Conservation (phyloP, 2,113 vertebrate species). For the Geococcyx californianus region DNA sequence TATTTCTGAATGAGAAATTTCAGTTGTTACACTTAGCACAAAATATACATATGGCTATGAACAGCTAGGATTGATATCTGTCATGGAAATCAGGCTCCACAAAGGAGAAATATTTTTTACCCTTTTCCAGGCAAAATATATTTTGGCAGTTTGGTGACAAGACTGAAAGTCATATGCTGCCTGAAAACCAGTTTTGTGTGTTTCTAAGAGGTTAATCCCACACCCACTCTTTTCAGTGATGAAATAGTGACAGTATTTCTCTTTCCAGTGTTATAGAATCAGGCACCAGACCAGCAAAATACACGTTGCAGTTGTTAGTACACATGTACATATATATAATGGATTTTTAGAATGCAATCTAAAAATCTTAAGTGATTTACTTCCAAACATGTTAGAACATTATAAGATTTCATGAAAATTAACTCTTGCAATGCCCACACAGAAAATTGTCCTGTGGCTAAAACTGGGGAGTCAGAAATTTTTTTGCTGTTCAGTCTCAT, state of each 20-base stretch:
- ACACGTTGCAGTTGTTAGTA: neutral
- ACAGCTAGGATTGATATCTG: neutral
- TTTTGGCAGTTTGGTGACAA: neutral
- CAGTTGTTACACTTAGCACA: neutral
- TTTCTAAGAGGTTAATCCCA: neutral
- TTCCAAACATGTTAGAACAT: neutral
- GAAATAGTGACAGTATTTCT: neutral
- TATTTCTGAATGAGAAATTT: neutral
- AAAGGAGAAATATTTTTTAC: neutral
- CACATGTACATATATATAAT: neutral
- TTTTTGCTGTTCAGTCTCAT: neutral
- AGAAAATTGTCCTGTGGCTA: neutral
- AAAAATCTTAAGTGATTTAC: neutral
- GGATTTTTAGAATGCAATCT: neutral
- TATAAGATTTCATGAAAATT: neutral
- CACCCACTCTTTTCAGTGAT: neutral
- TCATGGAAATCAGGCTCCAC: neutral
- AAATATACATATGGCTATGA: neutral
- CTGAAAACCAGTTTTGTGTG: rapidly evolving
- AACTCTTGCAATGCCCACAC: neutral
- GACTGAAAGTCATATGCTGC: neutral
- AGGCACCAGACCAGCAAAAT: neutral
- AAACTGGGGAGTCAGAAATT: neutral
- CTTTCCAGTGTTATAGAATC: neutral
- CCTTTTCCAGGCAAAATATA: neutral